phyloP scores from a whole-genome alignment of 1,140 invertebrate species.

The Doryteuthis pealeii region DNA sequence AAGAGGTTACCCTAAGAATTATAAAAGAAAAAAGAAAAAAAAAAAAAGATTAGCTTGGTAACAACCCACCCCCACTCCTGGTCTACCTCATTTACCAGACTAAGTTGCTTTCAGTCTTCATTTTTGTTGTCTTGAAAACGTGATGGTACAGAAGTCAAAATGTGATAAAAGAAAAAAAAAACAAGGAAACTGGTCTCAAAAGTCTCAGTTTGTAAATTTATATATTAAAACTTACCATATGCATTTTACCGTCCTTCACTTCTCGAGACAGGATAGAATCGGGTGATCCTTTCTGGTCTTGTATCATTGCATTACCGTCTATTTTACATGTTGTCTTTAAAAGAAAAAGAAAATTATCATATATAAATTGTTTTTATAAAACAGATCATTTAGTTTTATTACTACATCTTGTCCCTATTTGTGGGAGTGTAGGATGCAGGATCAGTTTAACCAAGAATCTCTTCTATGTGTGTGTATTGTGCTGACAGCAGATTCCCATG shows the following conservation, averaged over 20 bases:
- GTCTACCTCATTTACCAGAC: not conserved
- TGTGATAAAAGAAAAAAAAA: not conserved
- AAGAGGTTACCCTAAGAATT: no score
- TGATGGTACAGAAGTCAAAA: not conserved
- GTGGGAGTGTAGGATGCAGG: slow-evolving; percentile 10
- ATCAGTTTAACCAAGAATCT: no score
- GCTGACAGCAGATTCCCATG: no score
- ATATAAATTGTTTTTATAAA: no score
- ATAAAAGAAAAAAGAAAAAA: not conserved
- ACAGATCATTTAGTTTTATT: no score
- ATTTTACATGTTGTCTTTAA: slow-evolving; percentile 34
- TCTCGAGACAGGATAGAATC: slow-evolving; percentile 35
- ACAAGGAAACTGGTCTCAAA: not conserved
- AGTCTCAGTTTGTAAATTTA: no score
- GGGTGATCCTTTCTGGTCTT: slow-evolving; percentile 34
- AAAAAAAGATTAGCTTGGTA: not conserved
- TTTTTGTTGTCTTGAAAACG: not conserved
- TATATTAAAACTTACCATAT: slow-evolving; percentile 37
- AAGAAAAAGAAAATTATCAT: slow-evolving; percentile 1
- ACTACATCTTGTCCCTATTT: no score
- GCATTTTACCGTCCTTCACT: slow-evolving; percentile 32
- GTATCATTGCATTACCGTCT: slow-evolving; percentile 36
- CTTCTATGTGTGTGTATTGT: no score
- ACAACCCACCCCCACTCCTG: not conserved
- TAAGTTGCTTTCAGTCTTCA: not conserved